Base-by-base conservation (phyloP, 35 echinoderm and acorn worm species). In the Ophioderma brevispina region DNA sequence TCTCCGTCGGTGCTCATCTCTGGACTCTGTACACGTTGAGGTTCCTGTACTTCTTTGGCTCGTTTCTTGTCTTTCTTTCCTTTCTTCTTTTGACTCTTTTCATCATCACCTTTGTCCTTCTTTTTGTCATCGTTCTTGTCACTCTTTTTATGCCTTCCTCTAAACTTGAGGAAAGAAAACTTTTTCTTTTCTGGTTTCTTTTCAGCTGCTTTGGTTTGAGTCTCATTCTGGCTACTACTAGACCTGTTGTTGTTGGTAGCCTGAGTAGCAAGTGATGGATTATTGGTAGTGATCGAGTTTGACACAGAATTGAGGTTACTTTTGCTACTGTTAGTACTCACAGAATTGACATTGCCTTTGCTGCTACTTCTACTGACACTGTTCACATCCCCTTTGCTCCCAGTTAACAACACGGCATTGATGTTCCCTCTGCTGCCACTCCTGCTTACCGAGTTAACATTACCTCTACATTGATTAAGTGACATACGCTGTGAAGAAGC, bases 91-190 rank as follows among this genome's bases (percentile, higher is more conserved):
- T 63, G 32, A 1, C 38, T 64, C 34, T 88, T 76, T 78, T 89
- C 63, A 76, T 93, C 86, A 13, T 32, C 36, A 25, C 80, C 40
- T 35, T 80, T 41, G 76, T 94, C 76, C 75, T 88, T 87, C 30
- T 87, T 82, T 0, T 82, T 76, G 32, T 89, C 82, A 40, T 91
- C 88, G 55, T 86, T 89, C 31, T 94, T 84, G 28, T 40, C 43
- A 81, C 94, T 98, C 89, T 94, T 98, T 50, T 89, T 91, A n/a
- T n/a, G n/a, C 14, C 92, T 89, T 5, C 94, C 76, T 75, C 89
- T 98, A 75, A 98, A 87, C 70, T 94, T 98, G 40, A 98, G 79
- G 85, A 98, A 98, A 84, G 96, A 98, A 82, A 98, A 98, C 81
- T 89, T 78, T 55, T 97, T 97, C 92, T 97, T 97, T 0, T 93